phyloP scores from a whole-genome alignment of 2,113 vertebrate species.

The Nannobrachium achirus region DNA sequence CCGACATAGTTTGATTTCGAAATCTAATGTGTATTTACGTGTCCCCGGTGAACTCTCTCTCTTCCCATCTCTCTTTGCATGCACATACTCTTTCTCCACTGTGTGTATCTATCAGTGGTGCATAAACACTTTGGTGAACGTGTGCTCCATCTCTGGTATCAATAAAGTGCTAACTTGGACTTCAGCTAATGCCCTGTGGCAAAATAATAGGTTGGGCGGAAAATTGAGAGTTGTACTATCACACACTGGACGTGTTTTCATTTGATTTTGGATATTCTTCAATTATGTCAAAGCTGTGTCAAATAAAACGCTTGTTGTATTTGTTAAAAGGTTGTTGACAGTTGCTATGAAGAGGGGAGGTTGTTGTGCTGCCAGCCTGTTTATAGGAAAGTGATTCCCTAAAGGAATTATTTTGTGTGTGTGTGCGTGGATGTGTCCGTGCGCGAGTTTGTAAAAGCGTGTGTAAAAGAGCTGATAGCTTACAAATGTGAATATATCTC shows the following conservation, averaged over 20 bases:
- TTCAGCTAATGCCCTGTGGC: constrained; percentile 49
- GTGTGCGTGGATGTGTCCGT: not conserved
- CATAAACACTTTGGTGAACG: constrained; percentile 3
- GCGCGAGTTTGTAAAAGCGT: not conserved
- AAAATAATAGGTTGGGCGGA: constrained; percentile 21
- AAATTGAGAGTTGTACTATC: constrained; percentile 44
- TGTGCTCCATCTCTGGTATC: constrained; percentile 35
- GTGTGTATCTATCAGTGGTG: not conserved
- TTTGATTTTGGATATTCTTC: constrained; percentile 51
- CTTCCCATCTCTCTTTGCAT: constrained; percentile 20
- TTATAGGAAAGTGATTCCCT: not conserved
- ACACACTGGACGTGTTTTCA: constrained; percentile 48
- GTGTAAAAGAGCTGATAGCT: not conserved
- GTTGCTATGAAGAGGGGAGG: not conserved
- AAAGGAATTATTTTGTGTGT: not conserved
- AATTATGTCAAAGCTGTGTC: constrained; percentile 42
- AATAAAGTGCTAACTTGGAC: constrained; percentile 33
- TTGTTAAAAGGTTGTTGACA: constrained; percentile 20
- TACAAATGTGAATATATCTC: not conserved
- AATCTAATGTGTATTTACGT: not conserved
- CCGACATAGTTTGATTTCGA: constrained; percentile 25
- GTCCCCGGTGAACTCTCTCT: constrained; percentile 27
- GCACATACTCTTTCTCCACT: constrained; percentile 5
- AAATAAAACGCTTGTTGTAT: constrained; percentile 27
- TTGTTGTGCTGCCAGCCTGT: not conserved